phyloP scores from a whole-genome alignment of 2,113 vertebrate genomes.

The Nycticorax nycticorax region DNA sequence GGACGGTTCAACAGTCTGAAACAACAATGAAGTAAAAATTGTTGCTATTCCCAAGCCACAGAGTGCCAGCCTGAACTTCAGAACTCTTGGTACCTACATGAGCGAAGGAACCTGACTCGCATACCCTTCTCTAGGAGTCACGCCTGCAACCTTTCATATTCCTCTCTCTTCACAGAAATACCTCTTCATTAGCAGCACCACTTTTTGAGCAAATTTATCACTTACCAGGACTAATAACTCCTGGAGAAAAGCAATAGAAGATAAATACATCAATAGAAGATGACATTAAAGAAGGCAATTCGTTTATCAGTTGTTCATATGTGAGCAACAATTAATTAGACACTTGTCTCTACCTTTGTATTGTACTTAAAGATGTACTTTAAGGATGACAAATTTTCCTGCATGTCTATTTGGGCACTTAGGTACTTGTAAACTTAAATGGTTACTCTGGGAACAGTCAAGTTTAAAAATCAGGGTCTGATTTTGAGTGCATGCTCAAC shows the following conservation, averaged over 20 bases:
- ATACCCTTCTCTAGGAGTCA: not conserved
- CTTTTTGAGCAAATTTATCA: not conserved
- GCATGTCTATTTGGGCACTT: not conserved
- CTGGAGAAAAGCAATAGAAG: not conserved
- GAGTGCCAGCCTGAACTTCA: not conserved
- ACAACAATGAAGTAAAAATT: not conserved
- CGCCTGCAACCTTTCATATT: not conserved
- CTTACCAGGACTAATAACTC: not conserved
- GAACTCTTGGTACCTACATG: not conserved
- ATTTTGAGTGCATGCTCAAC: not conserved
- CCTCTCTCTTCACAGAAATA: not conserved
- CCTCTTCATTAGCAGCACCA: not conserved
- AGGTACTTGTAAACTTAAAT: not conserved
- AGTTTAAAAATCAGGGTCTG: not conserved
- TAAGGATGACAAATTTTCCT: not conserved
- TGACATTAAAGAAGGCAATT: not conserved
- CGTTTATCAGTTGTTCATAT: rapidly evolving
- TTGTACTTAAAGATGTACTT: not conserved
- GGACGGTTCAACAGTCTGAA: not conserved
- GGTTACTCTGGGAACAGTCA: not conserved
- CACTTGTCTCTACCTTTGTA: not conserved
- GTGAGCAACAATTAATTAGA: not conserved
- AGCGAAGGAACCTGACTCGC: not conserved
- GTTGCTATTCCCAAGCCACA: not conserved
- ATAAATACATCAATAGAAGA: not conserved